Evolutionary conservation across 2,888 invertebrate genomes (phyloP).

Genomic region (Gnatocerus cornutus): DNA sequence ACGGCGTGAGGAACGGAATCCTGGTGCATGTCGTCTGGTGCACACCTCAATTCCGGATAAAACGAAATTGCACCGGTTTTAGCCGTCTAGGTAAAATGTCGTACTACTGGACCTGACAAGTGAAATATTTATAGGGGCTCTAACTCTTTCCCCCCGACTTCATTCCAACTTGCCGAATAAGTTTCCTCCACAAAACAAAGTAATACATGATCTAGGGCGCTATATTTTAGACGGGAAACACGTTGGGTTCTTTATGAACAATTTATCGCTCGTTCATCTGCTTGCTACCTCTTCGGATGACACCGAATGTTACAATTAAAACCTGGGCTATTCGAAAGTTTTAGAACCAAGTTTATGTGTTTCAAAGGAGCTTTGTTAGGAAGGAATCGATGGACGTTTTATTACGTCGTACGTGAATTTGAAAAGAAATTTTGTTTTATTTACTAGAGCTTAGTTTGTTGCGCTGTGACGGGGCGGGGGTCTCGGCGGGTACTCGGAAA

Average conservation of each 20-base stretch:
- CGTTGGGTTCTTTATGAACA: conserved; percentile 55
- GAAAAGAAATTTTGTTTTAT: no score
- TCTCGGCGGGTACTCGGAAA: no score
- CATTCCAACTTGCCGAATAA: conserved; percentile 65
- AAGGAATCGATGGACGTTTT: no score
- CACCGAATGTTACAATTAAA: no score
- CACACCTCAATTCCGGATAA: conserved; percentile 22
- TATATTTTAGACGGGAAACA: conserved; percentile 62
- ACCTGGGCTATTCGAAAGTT: no score
- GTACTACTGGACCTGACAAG: conserved; percentile 65
- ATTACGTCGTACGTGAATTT: no score
- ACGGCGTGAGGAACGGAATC: conserved; percentile 57
- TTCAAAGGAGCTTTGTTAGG: no score
- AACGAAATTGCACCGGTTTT: conserved; percentile 46
- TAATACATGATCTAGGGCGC: conserved; percentile 66
- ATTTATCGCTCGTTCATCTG: conserved; percentile 53
- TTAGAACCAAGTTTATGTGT: no score
- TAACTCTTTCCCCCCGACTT: conserved; percentile 65
- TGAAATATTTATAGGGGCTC: conserved; percentile 66
- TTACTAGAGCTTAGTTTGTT: no score
- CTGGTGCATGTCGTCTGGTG: conserved; percentile 2
- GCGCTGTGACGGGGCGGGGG: no score
- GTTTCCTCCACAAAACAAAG: conserved; percentile 65
- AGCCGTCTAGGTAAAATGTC: conserved; percentile 58
- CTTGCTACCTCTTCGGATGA: not conserved